phyloP scores from a whole-genome alignment of 1,140 invertebrate genomes.

The Micrasema minimum region DNA sequence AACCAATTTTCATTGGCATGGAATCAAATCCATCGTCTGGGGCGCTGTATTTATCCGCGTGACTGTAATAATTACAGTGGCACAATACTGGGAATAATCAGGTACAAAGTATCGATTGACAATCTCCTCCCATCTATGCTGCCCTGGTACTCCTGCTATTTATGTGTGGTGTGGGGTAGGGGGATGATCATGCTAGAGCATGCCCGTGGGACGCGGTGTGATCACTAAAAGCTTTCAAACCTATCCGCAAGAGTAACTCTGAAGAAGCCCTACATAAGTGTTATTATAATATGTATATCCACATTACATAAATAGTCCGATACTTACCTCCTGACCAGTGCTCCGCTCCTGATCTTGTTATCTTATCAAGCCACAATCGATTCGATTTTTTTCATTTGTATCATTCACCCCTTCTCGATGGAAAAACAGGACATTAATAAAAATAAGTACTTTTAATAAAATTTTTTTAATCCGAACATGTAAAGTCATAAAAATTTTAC shows the following conservation, averaged over 20 bases:
- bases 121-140: constrained; percentile 25
- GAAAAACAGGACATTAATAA: too few species aligned
- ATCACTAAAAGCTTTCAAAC: constrained; percentile 55
- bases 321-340: constrained; percentile 1
- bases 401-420: too few species aligned
- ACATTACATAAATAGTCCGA: constrained; percentile 24
- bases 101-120: constrained; percentile 26
- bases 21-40: constrained; percentile 10
- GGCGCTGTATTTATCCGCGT: background rate
- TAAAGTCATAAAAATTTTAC: too few species aligned
- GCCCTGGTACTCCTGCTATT: background rate
- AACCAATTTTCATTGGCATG: constrained; percentile 18
- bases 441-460: too few species aligned
- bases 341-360: constrained; percentile 7
- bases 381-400: too few species aligned
- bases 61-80: constrained; percentile 6
- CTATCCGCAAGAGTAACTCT: constrained; percentile 47
- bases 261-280: constrained; percentile 34
- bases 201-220: constrained; percentile 52
- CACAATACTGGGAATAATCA: constrained; percentile 20
- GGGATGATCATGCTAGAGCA: constrained; percentile 51
- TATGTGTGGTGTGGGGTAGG: constrained; percentile 5
- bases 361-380: too few species aligned
- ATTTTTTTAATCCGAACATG: too few species aligned
- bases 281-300: constrained; percentile 1